Evolutionary conservation across 1,140 invertebrate genomes (phyloP).

Genomic region (Potamilus streckersoni): DNA sequence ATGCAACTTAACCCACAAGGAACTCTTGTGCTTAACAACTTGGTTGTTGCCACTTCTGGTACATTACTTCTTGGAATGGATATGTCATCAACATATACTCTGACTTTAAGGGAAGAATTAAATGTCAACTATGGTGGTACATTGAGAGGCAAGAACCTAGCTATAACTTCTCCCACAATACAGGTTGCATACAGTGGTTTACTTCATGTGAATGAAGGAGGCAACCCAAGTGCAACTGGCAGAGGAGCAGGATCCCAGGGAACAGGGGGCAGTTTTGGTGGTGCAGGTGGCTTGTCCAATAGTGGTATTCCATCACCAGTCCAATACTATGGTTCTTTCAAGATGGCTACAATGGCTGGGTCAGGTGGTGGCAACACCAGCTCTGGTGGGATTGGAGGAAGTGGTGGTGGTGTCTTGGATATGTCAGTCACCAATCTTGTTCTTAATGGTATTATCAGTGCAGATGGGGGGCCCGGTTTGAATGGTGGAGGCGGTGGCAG

Average conservation of each 20-base stretch:
- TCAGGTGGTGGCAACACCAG: conserved; percentile 44
- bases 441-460: conserved; percentile 43
- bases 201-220: conserved; percentile 35
- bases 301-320: conserved; percentile 14
- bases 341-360: conserved; percentile 39
- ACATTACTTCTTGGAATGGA: conserved; percentile 39
- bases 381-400: conserved; percentile 31
- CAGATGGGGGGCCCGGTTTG: conserved; percentile 34
- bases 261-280: conserved; percentile 47
- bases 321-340: conserved; percentile 32
- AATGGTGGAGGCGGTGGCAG: conserved; percentile 50
- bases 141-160: conserved; percentile 33
- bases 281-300: conserved; percentile 39
- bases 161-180: conserved; percentile 33
- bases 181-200: conserved; percentile 43
- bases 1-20: conserved; percentile 32
- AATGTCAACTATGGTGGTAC: conserved; percentile 51
- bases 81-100: conserved; percentile 25
- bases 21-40: conserved; percentile 38
- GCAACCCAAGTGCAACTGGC: conserved; percentile 21
- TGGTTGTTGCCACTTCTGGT: conserved; percentile 46
- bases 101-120: conserved; percentile 37
- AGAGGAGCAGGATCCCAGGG: conserved; percentile 32
- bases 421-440: conserved; percentile 29
- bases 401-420: conserved; percentile 45